Conservation (phyloP, 2,113 vertebrate genomes). For the Macrotis lagotis region DNA sequence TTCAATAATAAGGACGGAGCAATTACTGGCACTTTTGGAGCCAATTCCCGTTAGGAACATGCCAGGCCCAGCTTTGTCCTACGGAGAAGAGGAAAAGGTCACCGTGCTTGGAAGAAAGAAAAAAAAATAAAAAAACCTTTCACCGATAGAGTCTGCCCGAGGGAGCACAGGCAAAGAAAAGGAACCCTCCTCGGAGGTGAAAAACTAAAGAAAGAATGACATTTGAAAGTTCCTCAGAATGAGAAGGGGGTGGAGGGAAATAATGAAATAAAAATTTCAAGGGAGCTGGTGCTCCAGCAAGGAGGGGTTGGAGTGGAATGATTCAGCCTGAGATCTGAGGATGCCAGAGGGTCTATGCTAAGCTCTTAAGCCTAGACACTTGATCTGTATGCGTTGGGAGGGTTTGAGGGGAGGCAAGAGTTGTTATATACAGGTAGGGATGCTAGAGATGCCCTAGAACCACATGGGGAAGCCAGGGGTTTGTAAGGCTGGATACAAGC, state of each 20-base stretch:
- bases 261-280: conserved; percentile 47
- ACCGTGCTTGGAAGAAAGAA: conserved; percentile 38
- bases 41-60: not conserved
- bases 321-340: not conserved
- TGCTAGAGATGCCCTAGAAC: not conserved
- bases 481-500: not conserved
- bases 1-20: conserved; percentile 52
- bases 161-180: conserved; percentile 48
- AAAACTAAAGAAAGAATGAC: conserved; percentile 50
- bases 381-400: not conserved
- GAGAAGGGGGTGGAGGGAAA: not conserved
- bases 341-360: rapidly evolving
- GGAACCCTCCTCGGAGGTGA: conserved; percentile 47
- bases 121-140: conserved; percentile 55
- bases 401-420: too few species aligned
- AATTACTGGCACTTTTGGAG: conserved; percentile 67
- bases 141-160: not conserved
- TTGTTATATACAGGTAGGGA: not conserved
- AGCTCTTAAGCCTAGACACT: too few species aligned
- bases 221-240: conserved; percentile 15
- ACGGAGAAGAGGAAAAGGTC: conserved; percentile 62
- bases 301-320: not conserved
- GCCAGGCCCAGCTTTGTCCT: conserved; percentile 63
- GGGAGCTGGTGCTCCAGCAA: rapidly evolving
- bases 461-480: not conserved